These are phyloP conservation scores for Acanthococcus lagerstroemiae DNA, from an alignment of 2,888 invertebrate species.

Conservation along the genomic window DNA sequence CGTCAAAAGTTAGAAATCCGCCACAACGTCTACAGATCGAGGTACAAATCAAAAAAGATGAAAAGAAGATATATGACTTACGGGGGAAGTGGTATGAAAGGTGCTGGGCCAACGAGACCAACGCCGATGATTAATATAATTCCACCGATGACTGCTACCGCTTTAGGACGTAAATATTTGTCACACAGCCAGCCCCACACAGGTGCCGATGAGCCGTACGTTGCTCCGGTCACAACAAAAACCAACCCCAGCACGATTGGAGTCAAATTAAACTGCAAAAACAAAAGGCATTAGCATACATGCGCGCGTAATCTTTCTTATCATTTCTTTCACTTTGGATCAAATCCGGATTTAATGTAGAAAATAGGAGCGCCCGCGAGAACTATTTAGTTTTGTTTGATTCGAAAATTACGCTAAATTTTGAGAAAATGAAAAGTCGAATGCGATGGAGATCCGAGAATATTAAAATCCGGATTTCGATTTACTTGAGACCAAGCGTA, in stretches of 20 bases:
- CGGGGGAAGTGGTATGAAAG: slow-evolving; percentile 56
- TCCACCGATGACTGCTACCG: slow-evolving; percentile 57
- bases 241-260: slow-evolving; percentile 64
- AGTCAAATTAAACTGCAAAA: slow-evolving; percentile 52
- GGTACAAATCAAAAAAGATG: no score
- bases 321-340: not conserved
- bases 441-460: not conserved
- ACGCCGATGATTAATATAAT: slow-evolving; percentile 58
- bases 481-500: slow-evolving; percentile 38
- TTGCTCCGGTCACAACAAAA: slow-evolving; percentile 74
- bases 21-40: no score
- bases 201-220: slow-evolving; percentile 69
- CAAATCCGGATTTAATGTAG: not conserved
- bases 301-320: not conserved
- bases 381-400: no score
- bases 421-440: no score
- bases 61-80: no score
- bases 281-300: not conserved
- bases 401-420: no score
- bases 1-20: no score
- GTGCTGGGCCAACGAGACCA: slow-evolving; percentile 67
- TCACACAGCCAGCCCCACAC: slow-evolving; percentile 74
- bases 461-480: not conserved
- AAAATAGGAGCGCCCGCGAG: no score
- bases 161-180: slow-evolving; percentile 54